phyloP scores from a whole-genome alignment of 2,113 vertebrate genomes.

The Orthonyx spaldingii region DNA sequence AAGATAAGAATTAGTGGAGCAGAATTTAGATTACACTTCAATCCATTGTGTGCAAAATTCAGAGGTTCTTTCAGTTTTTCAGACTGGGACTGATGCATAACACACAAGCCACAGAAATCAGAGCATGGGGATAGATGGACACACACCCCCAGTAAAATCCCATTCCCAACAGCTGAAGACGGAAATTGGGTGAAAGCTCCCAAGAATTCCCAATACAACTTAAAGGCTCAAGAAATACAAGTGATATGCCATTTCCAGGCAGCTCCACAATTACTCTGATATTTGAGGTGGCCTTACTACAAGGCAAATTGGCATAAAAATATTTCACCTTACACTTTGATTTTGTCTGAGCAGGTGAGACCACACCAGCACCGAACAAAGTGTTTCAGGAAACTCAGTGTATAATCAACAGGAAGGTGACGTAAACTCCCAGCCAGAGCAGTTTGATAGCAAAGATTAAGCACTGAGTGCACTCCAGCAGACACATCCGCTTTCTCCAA shows the following conservation, averaged over 20 bases:
- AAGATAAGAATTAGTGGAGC: background rate
- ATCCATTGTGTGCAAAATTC: background rate
- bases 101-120: background rate
- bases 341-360: background rate
- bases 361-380: background rate
- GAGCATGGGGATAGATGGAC: background rate
- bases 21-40: background rate
- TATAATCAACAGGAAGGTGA: constrained; percentile 2
- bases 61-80: background rate
- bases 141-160: background rate
- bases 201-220: background rate
- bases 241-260: background rate
- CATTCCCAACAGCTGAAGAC: background rate
- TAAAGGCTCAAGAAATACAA: background rate
- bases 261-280: background rate
- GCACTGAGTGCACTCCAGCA: background rate
- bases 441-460: background rate
- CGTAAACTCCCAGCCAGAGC: background rate
- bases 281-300: background rate
- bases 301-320: background rate
- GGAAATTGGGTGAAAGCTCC: background rate
- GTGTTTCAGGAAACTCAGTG: constrained; percentile 1
- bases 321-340: background rate
- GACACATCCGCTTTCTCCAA: background rate
- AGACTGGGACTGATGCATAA: background rate